Evolutionary conservation across 2,797 vertebrate genomes (phyloP).

Genomic region (Tapirus indicus): DNA sequence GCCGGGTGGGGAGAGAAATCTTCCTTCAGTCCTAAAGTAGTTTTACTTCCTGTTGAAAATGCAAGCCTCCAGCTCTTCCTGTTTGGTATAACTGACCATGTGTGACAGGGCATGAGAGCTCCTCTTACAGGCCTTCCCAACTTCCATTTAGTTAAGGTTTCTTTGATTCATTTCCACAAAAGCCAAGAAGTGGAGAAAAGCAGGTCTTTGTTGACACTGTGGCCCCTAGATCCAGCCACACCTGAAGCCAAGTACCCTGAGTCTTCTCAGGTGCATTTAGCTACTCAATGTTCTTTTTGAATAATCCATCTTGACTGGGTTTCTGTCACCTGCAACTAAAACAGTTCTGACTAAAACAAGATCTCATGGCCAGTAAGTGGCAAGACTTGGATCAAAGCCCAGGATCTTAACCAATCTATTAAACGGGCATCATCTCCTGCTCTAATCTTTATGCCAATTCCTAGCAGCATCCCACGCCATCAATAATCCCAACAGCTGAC

Average conservation of each 20-base stretch:
- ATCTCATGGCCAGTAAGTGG: not conserved
- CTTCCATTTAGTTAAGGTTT: no score
- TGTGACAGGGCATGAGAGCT: no score
- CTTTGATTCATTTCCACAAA: no score
- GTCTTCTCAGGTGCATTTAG: not conserved
- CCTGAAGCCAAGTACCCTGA: not conserved
- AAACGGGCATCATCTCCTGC: not conserved
- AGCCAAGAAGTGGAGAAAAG: not conserved
- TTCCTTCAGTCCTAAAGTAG: no score
- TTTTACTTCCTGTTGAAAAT: no score
- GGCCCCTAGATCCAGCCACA: not conserved
- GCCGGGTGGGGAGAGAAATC: no score
- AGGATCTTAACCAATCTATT: not conserved
- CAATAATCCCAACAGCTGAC: not conserved
- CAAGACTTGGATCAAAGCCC: not conserved
- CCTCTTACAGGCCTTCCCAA: no score
- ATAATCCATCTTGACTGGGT: not conserved
- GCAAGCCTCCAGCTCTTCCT: no score
- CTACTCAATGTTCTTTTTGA: not conserved
- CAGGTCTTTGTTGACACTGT: not conserved
- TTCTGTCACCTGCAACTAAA: slow-evolving; percentile 25
- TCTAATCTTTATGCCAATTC: not conserved
- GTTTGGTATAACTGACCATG: no score
- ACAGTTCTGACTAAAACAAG: slow-evolving; percentile 20
- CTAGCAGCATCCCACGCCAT: not conserved